Percentiles rank a stretch among this genome's conserved stretches.
These are phyloP conservation scores for Chesias legatella DNA, from an alignment of 2,888 invertebrate species.

Conservation along the genomic window DNA sequence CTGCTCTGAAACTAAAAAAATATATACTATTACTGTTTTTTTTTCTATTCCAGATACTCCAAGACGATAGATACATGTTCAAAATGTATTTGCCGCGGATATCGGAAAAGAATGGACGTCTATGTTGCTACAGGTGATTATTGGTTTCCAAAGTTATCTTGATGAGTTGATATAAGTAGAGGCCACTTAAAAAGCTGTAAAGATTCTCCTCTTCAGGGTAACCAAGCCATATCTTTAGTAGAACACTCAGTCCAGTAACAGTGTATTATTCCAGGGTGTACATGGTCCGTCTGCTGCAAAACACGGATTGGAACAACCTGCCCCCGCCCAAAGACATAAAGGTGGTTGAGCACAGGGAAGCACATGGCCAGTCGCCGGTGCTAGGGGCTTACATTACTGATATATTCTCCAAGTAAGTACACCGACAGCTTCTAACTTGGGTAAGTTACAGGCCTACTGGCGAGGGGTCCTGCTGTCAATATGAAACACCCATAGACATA, in stretches of 20 bases:
- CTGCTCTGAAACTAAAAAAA: too few species aligned
- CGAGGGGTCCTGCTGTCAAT: too few species aligned
- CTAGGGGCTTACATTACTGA: conserved; percentile 91
- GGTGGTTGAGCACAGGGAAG: conserved; percentile 86
- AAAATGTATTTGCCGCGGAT: conserved; percentile 88
- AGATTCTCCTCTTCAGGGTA: too few species aligned
- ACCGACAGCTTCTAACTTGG: too few species aligned
- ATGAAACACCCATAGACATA: too few species aligned
- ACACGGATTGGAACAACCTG: conserved; percentile 83
- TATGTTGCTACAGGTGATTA: conserved; percentile 92
- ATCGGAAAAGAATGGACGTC: conserved; percentile 91
- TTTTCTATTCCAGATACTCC: conserved; percentile 52
- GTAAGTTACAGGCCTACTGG: too few species aligned
- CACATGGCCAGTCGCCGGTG: conserved; percentile 82
- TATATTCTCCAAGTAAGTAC: conserved; percentile 85
- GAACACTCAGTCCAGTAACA: too few species aligned
- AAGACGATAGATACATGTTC: conserved; percentile 84
- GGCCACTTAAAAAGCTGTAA: too few species aligned
- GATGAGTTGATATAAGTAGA: too few species aligned
- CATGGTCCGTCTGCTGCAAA: conserved; percentile 84
- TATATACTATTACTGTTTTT: too few species aligned
- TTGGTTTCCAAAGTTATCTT: conserved; percentile 12
- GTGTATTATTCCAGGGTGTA: conserved; percentile 80
- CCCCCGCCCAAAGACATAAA: conserved; percentile 85
- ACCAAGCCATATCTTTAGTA: too few species aligned